These are phyloP conservation scores for Amazona finschi DNA, from an alignment of 2,797 vertebrate genomes.

Conservation along the genomic window DNA sequence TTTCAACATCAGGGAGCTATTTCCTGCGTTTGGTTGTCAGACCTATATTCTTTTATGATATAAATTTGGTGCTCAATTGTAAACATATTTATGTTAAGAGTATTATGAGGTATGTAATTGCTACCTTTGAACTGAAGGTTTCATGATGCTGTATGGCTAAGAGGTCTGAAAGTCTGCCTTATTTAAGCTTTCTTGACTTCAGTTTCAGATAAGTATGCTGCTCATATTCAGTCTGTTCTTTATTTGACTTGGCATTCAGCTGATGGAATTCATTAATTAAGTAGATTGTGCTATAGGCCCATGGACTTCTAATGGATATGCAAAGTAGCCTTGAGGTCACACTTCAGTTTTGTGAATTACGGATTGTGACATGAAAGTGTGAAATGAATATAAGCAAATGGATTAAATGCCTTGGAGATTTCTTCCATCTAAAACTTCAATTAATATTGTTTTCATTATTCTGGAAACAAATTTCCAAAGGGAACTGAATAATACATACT, in stretches of 20 bases:
- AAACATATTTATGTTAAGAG: background rate
- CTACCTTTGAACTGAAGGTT: background rate
- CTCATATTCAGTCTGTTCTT: background rate
- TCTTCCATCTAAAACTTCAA: conserved; percentile 2
- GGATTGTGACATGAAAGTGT: background rate
- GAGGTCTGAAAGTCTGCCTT: background rate
- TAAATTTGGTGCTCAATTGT: background rate
- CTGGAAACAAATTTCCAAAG: conserved; percentile 19
- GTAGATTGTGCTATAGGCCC: conserved; percentile 27
- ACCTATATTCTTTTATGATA: background rate
- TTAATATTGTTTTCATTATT: conserved; percentile 24
- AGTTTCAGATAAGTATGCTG: background rate
- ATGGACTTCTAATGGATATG: conserved; percentile 13
- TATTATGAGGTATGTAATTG: background rate
- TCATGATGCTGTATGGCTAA: background rate
- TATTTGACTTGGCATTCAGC: conserved; percentile 41
- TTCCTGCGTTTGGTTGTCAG: background rate
- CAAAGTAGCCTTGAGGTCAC: conserved; percentile 32
- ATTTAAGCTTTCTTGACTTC: background rate
- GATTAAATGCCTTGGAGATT: conserved; percentile 37
- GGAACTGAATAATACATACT: background rate
- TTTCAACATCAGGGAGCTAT: background rate
- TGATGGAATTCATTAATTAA: conserved; percentile 58
- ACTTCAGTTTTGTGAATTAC: conserved; percentile 6
- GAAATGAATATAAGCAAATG: conserved; percentile 26